Base-by-base conservation (phyloP, 2,888 invertebrate species). In the Hartigia nigra region DNA sequence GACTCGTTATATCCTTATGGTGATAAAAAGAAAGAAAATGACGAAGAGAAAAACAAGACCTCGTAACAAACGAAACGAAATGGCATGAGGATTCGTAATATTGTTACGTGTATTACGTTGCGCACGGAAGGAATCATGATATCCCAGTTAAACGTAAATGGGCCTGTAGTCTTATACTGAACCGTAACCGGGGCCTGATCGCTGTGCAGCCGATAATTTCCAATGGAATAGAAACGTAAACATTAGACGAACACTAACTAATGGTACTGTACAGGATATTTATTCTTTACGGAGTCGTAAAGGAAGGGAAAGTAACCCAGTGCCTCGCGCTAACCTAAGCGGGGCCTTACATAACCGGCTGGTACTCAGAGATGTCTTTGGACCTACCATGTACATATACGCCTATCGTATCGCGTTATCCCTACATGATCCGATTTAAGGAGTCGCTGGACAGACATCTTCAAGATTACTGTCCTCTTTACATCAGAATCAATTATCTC, bases 271-370 rank as follows among this genome's bases (percentile, higher is more conserved):
- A 72, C 14, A 70, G 76, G 80, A 78, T 84, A 85, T 83, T 85
- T 83, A 84, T 83, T 86, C 86, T 87, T 86, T 84, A 85, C 82
- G 84, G 82, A 84, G 87, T 89, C 88, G 87, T 88, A 88, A 90
- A 90, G 88, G 89, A 91, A 91, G 90, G 91, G 91, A 91, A 91
- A 91, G 91, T 91, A 86, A 89, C 86, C 85, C 85, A 82, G 82
- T 83, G 78, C 82, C 84, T 81, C 79, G 83, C 80, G 74, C 81
- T 84, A 85, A 86, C 86, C 86, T 84, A 85, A 83, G 84, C 85
- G 36, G 69, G 77, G 84, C 79, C 84, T 90, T 90, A 85, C 88
- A 84, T 89, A 90, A 90, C 76, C 78, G 76, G 80, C 81, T 81
- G 79, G 75, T 77, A 80, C 77, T 78, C 75, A 78, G 72, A 76